Evolutionary conservation across 1,140 invertebrate genomes (phyloP), one percentile per base, ranked within the genome.

Genomic region (Teleogryllus occipitalis): DNA sequence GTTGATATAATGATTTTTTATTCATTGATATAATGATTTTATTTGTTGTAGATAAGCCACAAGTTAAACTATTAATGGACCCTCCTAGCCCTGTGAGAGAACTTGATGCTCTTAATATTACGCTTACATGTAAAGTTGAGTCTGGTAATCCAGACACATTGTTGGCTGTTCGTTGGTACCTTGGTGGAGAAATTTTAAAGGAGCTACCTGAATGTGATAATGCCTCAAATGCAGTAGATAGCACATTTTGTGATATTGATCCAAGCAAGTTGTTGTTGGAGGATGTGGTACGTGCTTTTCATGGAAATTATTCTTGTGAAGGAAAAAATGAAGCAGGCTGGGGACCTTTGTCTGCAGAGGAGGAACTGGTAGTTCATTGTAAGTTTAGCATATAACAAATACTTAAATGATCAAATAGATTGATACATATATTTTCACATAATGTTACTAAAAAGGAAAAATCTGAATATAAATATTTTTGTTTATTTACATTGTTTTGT

Each of bases 301-400:
- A 96, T 81, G 96, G 95, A n/a, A 96, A 97, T 85, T 97, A 96
- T 86, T 95, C 95, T 0, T 97, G 96, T 85, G 91, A 94, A 83
- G 95, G 95, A 6, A 91, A 91, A 83, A 97, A 96, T 86, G 90
- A 90, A 15, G 95, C 95, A 18, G 95, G 95, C 14, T 96, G 94
- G 93, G 95, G 95, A 49, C 89, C 90, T 14, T 87, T 91, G 81
- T 96, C 94, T 8, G 87, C 90, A 46, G 90, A 91, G 78, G 91
- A 91, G 12, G 91, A 94, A 82, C 88, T 96, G 12, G 86, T 93
- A 76, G 93, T 95, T 77, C 90, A 94, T 83, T 95, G 93, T 95
- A 87, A 90, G 91, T 89, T 80, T 74, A 15, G n/a, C 15, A 7
- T 65, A 6, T 48, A 80, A 21, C n/a, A 47, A 1, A 48, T 79